A percentile compares a stretch with the other conserved stretches of the same genome.
Evolutionary conservation across 30 jellyfish, hydroid and myxozoan species (phyloP).

Genomic region (Aurelia sp.): DNA sequence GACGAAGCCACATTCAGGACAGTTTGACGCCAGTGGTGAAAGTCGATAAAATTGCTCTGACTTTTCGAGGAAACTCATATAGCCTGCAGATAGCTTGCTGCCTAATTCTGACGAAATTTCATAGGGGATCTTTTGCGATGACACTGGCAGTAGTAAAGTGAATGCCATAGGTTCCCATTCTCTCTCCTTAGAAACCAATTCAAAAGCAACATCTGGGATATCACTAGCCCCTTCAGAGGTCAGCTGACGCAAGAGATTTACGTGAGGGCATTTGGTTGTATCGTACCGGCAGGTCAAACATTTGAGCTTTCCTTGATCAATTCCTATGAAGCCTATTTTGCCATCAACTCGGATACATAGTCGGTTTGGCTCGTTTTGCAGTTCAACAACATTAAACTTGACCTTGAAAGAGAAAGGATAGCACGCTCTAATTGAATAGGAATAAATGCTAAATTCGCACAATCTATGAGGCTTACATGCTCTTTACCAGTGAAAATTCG

Average conservation of each 20-base stretch:
- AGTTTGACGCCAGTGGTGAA: too few relatives aligned
- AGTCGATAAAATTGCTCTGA: too few relatives aligned
- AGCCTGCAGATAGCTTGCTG: background rate
- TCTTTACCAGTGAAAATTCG: too few relatives aligned
- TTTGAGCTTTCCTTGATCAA: background rate
- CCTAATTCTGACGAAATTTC: background rate
- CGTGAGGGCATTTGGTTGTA: background rate
- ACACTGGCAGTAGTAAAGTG: background rate
- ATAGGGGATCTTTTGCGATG: background rate
- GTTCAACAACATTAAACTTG: background rate
- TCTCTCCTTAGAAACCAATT: background rate
- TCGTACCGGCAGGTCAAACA: background rate
- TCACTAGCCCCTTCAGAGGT: background rate
- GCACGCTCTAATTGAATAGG: too few relatives aligned
- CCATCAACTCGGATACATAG: background rate
- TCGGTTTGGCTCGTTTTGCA: background rate
- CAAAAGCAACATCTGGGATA: background rate
- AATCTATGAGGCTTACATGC: too few relatives aligned
- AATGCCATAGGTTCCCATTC: background rate
- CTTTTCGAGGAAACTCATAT: background rate
- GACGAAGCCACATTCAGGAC: too few relatives aligned
- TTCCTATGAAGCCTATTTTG: background rate
- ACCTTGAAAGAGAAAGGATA: background rate
- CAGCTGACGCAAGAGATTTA: background rate
- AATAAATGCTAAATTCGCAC: too few relatives aligned